These are phyloP conservation scores for Ictalurus punctatus DNA, from an alignment of 2,113 vertebrate species.

Conservation along the genomic window DNA sequence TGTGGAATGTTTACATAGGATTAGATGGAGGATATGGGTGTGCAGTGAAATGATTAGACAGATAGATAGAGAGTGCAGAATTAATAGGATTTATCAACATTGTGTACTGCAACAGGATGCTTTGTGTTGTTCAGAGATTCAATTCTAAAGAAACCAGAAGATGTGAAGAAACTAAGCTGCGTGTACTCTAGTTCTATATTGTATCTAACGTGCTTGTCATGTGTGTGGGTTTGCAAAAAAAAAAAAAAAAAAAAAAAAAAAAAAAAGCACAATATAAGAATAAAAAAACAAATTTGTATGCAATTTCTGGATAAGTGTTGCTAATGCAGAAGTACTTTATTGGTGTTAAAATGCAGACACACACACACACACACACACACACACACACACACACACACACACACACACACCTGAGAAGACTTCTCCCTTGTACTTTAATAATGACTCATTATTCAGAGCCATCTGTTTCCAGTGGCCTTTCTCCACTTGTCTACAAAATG, in stretches of 20 bases:
- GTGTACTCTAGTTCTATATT: not conserved
- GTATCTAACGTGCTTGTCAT: not conserved
- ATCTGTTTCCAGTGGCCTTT: conserved; percentile 61
- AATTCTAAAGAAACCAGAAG: too few species aligned
- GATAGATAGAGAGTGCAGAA: not conserved
- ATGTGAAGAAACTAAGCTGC: not conserved
- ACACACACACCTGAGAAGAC: conserved; percentile 73
- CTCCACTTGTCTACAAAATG: conserved; percentile 53
- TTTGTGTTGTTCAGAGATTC: too few species aligned
- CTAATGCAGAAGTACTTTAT: not conserved
- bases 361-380: conserved; percentile 39
- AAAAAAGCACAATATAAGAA: not conserved
- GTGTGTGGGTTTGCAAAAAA: not conserved
- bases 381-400: conserved; percentile 48
- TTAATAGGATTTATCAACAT: too few species aligned
- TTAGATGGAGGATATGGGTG: not conserved
- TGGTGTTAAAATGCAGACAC: not conserved
- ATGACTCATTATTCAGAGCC: conserved; percentile 72
- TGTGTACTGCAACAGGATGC: too few species aligned
- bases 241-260: not conserved
- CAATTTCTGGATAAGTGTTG: not conserved
- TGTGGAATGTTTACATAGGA: not conserved
- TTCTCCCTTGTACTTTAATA: conserved; percentile 64
- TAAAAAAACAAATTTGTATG: not conserved
- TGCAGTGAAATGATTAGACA: not conserved